Percentiles rank a stretch among this genome's conserved stretches.
These are phyloP conservation scores for Glossosoma conforme DNA, from an alignment of 1,140 invertebrate species.

Conservation along the genomic window DNA sequence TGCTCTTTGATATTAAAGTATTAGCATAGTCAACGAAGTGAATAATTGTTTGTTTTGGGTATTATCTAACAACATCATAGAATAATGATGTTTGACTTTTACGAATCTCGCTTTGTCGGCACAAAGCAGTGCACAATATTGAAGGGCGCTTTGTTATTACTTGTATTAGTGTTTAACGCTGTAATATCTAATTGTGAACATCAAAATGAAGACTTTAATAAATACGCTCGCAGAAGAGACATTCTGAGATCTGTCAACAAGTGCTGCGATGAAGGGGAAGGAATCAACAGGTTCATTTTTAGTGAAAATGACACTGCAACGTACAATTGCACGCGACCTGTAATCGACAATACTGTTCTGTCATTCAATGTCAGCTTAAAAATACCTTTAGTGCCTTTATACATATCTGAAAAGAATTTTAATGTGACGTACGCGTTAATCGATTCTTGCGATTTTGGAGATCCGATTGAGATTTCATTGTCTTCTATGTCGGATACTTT, in stretches of 20 bases:
- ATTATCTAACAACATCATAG: no score
- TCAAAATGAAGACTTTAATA: no score
- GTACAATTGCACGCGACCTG: background rate
- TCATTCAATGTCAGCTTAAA: conserved; percentile 7
- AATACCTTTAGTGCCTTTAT: conserved; percentile 9
- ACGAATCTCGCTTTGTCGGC: no score
- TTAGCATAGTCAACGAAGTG: no score
- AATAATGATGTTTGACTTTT: no score
- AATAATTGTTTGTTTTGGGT: no score
- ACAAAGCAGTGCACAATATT: no score
- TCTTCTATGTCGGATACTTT: background rate
- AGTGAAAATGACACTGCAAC: background rate
- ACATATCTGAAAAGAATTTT: background rate
- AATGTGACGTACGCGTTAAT: conserved; percentile 14
- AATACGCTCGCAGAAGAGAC: no score
- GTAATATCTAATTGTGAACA: no score
- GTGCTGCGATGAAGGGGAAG: conserved; percentile 11
- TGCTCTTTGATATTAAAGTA: no score
- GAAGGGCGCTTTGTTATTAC: no score
- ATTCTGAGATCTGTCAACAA: conserved; percentile 5
- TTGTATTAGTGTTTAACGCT: no score
- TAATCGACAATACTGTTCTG: background rate
- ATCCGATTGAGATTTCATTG: background rate
- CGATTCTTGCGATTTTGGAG: background rate
- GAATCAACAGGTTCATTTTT: background rate